phyloP scores from a whole-genome alignment of 2,797 vertebrate species.

The Gambusia yucatana region DNA sequence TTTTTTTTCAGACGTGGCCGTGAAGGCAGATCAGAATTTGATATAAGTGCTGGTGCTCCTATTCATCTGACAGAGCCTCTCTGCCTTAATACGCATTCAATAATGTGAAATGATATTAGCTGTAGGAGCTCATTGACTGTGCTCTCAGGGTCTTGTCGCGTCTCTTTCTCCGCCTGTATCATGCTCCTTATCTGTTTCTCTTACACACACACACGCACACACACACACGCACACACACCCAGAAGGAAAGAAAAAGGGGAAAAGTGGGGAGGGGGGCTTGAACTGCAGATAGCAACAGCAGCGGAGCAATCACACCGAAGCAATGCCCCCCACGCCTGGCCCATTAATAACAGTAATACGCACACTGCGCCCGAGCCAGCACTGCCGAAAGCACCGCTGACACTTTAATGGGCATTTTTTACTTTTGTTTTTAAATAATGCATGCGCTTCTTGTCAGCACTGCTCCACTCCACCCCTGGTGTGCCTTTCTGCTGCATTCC shows the following conservation, averaged over 20 bases:
- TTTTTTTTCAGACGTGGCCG: slow-evolving; percentile 40
- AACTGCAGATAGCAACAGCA: slow-evolving; percentile 66
- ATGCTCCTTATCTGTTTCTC: slow-evolving; percentile 62
- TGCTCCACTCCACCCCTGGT: slow-evolving; percentile 61
- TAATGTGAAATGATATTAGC: slow-evolving; percentile 73
- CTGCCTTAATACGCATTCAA: slow-evolving; percentile 67
- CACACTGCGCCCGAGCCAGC: slow-evolving; percentile 66
- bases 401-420: slow-evolving; percentile 82
- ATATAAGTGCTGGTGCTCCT: slow-evolving; percentile 64
- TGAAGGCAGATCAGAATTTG: slow-evolving; percentile 66
- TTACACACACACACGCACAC: slow-evolving; percentile 22
- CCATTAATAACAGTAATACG: slow-evolving; percentile 80
- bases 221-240: slow-evolving; percentile 5
- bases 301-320: slow-evolving; percentile 70
- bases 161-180: slow-evolving; percentile 66
- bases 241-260: slow-evolving; percentile 27
- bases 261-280: slow-evolving; percentile 32
- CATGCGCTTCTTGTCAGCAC: slow-evolving; percentile 78
- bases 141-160: slow-evolving; percentile 59
- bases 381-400: slow-evolving; percentile 74
- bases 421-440: slow-evolving; percentile 83
- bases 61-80: slow-evolving; percentile 62
- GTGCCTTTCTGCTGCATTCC: slow-evolving; percentile 62
- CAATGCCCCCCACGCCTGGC: slow-evolving; percentile 71
- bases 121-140: slow-evolving; percentile 72